phyloP scores from a whole-genome alignment of 2,113 vertebrate species.

The Microcebus lehilahytsara region DNA sequence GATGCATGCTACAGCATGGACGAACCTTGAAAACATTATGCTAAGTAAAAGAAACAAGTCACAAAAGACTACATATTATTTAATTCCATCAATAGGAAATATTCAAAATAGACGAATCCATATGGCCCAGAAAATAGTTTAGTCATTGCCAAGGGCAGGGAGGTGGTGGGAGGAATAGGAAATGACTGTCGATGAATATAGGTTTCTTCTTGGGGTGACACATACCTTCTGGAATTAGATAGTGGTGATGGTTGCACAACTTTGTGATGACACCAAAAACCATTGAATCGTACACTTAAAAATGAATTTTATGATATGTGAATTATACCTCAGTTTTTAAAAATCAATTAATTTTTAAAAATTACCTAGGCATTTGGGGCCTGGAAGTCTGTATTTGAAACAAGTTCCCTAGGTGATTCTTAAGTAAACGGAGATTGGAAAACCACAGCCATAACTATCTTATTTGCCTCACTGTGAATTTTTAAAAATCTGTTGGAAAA shows the following conservation, averaged over 20 bases:
- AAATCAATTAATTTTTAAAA: background rate
- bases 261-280: background rate
- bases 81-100: background rate
- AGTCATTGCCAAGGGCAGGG: background rate
- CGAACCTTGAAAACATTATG: background rate
- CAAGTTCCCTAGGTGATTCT: background rate
- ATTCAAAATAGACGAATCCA: background rate
- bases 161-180: background rate
- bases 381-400: background rate
- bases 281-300: background rate
- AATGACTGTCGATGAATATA: background rate
- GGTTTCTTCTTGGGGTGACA: background rate
- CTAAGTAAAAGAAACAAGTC: background rate
- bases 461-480: conserved; percentile 25
- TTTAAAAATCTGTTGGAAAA: background rate
- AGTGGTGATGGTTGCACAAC: background rate
- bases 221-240: background rate
- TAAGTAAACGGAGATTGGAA: background rate
- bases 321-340: background rate
- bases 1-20: background rate
- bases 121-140: background rate
- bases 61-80: background rate
- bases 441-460: background rate
- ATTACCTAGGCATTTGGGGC: background rate
- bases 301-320: background rate